Evolutionary conservation across 2,113 vertebrate species (phyloP).

Genomic region (Tragelaphus scriptus): DNA sequence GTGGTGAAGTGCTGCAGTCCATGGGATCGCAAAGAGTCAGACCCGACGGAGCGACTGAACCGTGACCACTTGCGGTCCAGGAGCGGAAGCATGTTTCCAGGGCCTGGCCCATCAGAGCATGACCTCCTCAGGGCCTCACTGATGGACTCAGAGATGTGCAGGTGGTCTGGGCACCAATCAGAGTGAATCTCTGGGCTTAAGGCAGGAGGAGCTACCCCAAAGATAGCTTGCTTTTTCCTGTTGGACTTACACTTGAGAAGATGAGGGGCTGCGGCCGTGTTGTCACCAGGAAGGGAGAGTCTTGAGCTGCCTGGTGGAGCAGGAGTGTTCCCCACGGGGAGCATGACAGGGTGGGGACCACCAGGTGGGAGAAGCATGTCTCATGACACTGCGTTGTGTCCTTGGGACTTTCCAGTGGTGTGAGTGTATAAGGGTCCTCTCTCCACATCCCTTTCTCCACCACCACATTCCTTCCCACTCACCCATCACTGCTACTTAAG

Average conservation of each 20-base stretch:
- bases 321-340: neutral
- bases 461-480: neutral
- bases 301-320: neutral
- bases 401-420: neutral
- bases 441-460: neutral
- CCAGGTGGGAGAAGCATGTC: neutral
- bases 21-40: neutral
- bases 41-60: neutral
- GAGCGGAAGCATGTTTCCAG: neutral
- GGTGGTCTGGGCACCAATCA: neutral
- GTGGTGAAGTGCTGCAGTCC: neutral
- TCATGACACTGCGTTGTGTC: neutral
- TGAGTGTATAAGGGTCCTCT: neutral
- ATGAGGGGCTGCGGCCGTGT: neutral
- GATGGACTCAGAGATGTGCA: neutral
- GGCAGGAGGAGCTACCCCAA: neutral
- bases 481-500: neutral
- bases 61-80: accelerated
- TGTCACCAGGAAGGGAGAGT: neutral
- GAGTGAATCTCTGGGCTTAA: neutral
- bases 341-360: accelerated
- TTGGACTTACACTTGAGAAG: neutral
- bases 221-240: neutral
- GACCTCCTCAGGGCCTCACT: neutral
- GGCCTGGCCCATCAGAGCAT: neutral